Conservation (phyloP, 2,113 vertebrate genomes). For the Eretmochelys imbricata region DNA sequence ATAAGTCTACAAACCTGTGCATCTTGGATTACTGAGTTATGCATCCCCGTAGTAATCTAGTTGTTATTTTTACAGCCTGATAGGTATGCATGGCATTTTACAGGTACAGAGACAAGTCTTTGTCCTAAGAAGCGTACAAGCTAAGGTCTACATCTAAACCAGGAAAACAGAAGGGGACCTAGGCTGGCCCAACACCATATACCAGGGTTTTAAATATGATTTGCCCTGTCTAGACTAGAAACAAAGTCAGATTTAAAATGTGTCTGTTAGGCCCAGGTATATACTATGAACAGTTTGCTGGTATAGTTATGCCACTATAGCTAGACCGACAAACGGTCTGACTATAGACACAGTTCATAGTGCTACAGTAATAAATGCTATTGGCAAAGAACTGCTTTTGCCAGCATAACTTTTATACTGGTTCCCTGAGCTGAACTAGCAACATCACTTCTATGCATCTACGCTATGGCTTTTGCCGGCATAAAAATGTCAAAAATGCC, state of each 20-base stretch:
- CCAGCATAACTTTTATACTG: not conserved
- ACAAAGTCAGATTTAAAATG: not conserved
- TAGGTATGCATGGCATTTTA: not conserved
- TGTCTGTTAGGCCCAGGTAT: not conserved
- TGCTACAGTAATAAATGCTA: not conserved
- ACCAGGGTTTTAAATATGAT: not conserved
- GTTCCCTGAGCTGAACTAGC: not conserved
- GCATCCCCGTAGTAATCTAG: not conserved
- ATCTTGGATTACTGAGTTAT: not conserved
- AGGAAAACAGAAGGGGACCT: not conserved
- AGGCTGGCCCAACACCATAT: not conserved
- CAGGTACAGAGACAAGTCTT: not conserved
- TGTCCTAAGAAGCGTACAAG: not conserved
- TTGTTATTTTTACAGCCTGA: not conserved
- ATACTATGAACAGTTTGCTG: not conserved
- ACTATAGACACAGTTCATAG: not conserved
- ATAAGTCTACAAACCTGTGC: not conserved
- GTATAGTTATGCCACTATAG: not conserved
- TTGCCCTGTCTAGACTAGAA: not conserved
- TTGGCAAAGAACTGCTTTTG: not conserved
- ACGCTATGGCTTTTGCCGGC: not conserved
- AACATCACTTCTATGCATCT: not conserved
- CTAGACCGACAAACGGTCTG: not conserved
- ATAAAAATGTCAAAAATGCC: not conserved
- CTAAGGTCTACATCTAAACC: not conserved